Percentiles rank a stretch among this genome's conserved stretches.
Evolutionary conservation across 2,888 invertebrate genomes (phyloP).

Genomic region (Cantharis rustica): DNA sequence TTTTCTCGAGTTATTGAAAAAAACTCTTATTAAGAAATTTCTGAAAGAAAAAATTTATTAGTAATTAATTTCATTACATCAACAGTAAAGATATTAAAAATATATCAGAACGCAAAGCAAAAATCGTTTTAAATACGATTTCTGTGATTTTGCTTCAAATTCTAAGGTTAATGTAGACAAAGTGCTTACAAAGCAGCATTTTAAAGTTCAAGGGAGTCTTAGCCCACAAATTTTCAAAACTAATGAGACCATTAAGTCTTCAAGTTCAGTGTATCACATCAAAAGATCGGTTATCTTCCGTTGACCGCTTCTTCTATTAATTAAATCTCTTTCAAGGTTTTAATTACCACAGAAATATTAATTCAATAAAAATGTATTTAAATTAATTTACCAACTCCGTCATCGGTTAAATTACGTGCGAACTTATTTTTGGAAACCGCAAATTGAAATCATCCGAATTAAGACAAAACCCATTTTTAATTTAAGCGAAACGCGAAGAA

Average conservation of each 20-base stretch:
- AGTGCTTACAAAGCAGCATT: neutral
- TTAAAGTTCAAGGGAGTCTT: neutral
- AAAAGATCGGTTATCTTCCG: neutral
- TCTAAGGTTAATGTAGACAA: neutral
- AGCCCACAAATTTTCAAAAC: neutral
- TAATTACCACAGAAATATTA: neutral
- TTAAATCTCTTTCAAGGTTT: neutral
- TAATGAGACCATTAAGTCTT: neutral
- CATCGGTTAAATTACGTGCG: neutral
- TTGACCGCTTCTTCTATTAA: neutral
- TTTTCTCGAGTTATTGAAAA: too few species aligned
- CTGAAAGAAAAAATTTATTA: neutral
- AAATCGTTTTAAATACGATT: neutral
- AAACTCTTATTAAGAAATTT: too few species aligned
- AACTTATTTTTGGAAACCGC: neutral
- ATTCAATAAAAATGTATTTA: neutral
- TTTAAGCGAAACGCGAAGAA: neutral
- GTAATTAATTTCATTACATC: neutral
- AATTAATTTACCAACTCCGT: neutral
- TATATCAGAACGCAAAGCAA: neutral
- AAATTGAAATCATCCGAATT: neutral
- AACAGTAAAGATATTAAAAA: neutral
- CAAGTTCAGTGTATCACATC: neutral
- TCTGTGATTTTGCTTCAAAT: neutral
- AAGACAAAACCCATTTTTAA: neutral